These are phyloP conservation scores for Mormyrops boulengeri DNA, from an alignment of 2,797 vertebrate species.

Conservation along the genomic window DNA sequence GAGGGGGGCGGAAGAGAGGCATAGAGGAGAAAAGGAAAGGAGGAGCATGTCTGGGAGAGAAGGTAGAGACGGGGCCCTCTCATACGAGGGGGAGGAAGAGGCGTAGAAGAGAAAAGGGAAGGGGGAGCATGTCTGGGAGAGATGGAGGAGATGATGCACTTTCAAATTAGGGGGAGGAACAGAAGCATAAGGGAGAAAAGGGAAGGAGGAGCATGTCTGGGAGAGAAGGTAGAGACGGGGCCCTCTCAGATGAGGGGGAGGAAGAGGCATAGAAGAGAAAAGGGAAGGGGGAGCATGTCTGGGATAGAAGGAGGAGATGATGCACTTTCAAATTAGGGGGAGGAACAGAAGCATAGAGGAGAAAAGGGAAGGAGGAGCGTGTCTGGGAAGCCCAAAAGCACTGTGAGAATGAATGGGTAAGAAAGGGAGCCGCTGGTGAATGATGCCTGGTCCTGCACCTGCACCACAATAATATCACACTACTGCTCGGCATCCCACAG, in stretches of 20 bases:
- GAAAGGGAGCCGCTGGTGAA: neutral
- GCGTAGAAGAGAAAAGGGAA: neutral
- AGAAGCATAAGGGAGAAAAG: neutral
- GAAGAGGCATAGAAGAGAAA: neutral
- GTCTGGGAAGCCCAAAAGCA: neutral
- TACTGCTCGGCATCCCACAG: neutral
- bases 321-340: neutral
- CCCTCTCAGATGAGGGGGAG: neutral
- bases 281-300: neutral
- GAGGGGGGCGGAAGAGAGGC: neutral
- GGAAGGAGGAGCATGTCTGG: neutral
- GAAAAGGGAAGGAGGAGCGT: neutral
- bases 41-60: neutral
- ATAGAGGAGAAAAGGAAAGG: neutral
- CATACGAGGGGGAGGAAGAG: neutral
- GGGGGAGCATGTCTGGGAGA: neutral
- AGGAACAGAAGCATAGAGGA: neutral
- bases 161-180: neutral
- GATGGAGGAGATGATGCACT: neutral
- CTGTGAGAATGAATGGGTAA: neutral
- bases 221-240: neutral
- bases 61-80: neutral
- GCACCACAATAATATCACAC: neutral
- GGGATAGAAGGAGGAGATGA: neutral
- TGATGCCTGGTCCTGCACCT: neutral